Evolutionary conservation across 2,113 vertebrate species (phyloP), one percentile per base, ranked within the genome.

Genomic region (Leptocoma aspasia): DNA sequence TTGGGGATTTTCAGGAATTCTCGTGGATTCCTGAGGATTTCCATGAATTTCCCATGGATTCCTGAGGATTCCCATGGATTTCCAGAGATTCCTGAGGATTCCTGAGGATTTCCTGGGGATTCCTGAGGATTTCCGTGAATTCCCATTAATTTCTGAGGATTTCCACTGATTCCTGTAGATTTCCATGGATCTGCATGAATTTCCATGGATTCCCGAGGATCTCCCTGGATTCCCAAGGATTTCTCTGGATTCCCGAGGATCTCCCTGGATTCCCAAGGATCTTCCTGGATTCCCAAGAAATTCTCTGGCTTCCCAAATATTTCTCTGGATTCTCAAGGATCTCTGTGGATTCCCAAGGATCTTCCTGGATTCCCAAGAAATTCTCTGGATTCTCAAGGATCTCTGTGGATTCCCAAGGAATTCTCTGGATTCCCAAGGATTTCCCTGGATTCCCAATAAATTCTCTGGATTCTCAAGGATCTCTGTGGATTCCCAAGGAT

Each of bases 201-300:
- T 59, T 6, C 30, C 31, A 5, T 6, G 9, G 4, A 68, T 49
- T 35, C 6, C 27, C 1, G 1, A 0, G 7, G 9, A 31, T 31
- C 15, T 27, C 49, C 26, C 4, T 15, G 13, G 8, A 27, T 50
- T 27, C 47, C 47, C 7, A 6, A 13, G 22, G 47, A 50, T 50
- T 8, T 9, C 13, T 31, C 54, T 6, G 31, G 7, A 24, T 24
- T 35, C n/a, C 60, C 13, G 3, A 13, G 37, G 33, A 45, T 7
- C 17, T 5, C 42, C 5, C 0, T 1, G 31, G 3, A 47, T 9
- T 33, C 31, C 31, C 3, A 7, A 2, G 41, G 21, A 16, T 13
- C 13, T 4, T 22, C 7, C 5, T 4, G 20, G 13, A n/a, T 66
- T 66, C 59, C 59, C 4, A 35, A 60, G 35, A 24, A 37, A 7